Evolutionary conservation across 2,797 vertebrate species (phyloP).

Genomic region (Acipenser oxyrinchus): DNA sequence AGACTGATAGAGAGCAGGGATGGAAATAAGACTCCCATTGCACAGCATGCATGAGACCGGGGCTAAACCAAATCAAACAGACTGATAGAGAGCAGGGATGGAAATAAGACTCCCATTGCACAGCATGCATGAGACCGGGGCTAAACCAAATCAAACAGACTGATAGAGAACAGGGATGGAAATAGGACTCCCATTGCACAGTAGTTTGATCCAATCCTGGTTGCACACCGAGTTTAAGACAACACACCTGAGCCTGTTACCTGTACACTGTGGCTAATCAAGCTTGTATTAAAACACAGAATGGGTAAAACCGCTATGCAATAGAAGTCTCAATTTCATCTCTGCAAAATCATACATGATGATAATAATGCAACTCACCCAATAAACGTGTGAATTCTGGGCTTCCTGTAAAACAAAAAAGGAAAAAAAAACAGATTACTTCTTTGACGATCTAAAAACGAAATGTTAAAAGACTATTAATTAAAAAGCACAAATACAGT

Average conservation of each 20-base stretch:
- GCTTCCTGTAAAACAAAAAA: constrained; percentile 72
- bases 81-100: too few species aligned
- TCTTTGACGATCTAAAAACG: neutral
- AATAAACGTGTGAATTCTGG: constrained; percentile 96
- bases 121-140: neutral
- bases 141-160: neutral
- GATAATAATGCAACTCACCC: constrained; percentile 68
- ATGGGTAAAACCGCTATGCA: too few species aligned
- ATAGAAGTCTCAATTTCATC: too few species aligned
- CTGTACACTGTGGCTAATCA: too few species aligned
- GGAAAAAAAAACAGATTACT: constrained; percentile 6
- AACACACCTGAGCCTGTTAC: too few species aligned
- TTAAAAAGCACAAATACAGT: neutral
- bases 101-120: neutral
- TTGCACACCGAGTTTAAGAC: too few species aligned
- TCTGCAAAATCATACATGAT: too few species aligned
- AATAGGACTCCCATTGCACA: neutral
- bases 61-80: too few species aligned
- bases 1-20: neutral
- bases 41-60: neutral
- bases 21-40: neutral
- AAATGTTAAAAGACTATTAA: neutral
- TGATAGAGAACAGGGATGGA: neutral
- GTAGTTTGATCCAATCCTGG: too few species aligned
- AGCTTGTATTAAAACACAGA: too few species aligned